These are phyloP conservation scores for Uropsilus gracilis DNA, from an alignment of 2,113 vertebrate species.

Conservation along the genomic window DNA sequence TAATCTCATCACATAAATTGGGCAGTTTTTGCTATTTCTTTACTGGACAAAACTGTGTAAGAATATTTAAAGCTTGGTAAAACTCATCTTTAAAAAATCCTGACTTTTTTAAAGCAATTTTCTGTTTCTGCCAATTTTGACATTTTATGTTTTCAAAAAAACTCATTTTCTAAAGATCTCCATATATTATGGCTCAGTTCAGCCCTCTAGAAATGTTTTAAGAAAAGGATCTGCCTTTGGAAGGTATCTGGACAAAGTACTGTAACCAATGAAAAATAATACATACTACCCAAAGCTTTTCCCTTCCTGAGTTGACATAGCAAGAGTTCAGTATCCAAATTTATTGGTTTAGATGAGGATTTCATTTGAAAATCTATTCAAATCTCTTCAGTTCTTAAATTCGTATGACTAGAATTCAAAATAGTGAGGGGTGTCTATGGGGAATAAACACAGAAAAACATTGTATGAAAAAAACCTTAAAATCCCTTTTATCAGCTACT, in stretches of 20 bases:
- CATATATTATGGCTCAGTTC: background rate
- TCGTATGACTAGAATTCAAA: slow-evolving; percentile 29
- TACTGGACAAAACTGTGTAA: slow-evolving; percentile 12
- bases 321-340: background rate
- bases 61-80: slow-evolving; percentile 17
- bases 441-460: background rate
- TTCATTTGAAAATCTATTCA: slow-evolving; percentile 37
- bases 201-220: background rate
- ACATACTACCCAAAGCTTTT: background rate
- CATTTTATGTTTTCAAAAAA: slow-evolving; percentile 47
- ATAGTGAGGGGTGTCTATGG: background rate
- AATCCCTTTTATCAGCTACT: background rate
- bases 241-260: background rate
- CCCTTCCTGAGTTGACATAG: slow-evolving; percentile 2
- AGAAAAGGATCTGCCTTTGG: background rate
- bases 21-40: slow-evolving; percentile 16
- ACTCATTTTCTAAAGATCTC: slow-evolving; percentile 25
- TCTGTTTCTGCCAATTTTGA: background rate
- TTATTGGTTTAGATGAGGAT: slow-evolving; percentile 12
- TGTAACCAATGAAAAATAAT: slow-evolving; percentile 2
- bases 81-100: background rate
- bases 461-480: background rate
- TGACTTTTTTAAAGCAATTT: slow-evolving; percentile 26
- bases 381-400: background rate
- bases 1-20: background rate